A percentile compares a stretch with the other conserved stretches of the same genome.
Conservation (phyloP, 1,140 invertebrate genomes). For the Procambarus virginalis region DNA sequence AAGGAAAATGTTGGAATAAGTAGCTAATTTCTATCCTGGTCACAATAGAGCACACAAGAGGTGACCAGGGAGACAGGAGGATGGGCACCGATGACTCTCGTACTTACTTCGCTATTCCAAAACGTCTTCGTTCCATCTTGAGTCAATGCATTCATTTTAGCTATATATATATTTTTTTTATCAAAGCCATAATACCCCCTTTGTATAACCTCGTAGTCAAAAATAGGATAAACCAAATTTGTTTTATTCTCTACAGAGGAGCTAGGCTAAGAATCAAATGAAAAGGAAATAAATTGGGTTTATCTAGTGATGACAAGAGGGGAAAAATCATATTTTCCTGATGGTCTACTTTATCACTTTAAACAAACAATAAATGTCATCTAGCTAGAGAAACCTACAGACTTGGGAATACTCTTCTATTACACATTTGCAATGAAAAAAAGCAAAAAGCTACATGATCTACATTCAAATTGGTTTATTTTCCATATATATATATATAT, state of each 20-base stretch:
- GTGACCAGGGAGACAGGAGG: background rate
- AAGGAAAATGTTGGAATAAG: constrained; percentile 21
- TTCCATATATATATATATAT: background rate
- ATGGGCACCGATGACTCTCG: background rate
- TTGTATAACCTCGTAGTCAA: background rate
- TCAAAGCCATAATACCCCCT: background rate
- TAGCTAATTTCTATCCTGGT: background rate
- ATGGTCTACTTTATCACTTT: background rate
- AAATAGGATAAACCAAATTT: background rate
- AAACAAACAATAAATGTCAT: background rate
- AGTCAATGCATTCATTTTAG: background rate
- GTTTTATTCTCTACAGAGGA: background rate
- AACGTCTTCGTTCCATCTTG: background rate
- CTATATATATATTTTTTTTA: background rate
- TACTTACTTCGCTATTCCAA: constrained; percentile 16
- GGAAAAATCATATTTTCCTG: background rate
- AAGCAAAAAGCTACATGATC: background rate
- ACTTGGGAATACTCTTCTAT: background rate
- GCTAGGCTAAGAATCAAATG: background rate
- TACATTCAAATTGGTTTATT: background rate
- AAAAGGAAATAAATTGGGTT: background rate
- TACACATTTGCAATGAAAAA: background rate
- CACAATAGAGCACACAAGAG: background rate
- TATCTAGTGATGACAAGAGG: constrained; percentile 1
- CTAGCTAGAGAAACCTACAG: constrained; percentile 1